Evolutionary conservation across 2,113 vertebrate genomes (phyloP).

Genomic region (Murina feae): DNA sequence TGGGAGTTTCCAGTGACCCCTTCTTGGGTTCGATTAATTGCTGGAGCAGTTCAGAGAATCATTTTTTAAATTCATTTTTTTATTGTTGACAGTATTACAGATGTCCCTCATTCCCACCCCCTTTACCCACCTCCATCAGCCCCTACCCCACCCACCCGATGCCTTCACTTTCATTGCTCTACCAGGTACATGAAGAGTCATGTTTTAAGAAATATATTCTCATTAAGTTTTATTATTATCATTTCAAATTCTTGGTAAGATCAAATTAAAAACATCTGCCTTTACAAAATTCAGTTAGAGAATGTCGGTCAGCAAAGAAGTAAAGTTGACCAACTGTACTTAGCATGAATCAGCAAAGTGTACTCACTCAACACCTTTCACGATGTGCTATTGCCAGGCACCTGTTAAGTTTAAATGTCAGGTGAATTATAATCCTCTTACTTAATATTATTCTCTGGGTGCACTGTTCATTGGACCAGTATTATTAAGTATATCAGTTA

Average conservation of each 20-base stretch:
- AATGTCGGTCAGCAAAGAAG: neutral
- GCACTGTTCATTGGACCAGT: neutral
- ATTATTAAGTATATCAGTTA: neutral
- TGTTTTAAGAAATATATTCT: neutral
- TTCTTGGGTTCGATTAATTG: neutral
- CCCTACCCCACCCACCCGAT: neutral
- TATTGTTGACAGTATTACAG: neutral
- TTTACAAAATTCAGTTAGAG: neutral
- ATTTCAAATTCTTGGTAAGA: neutral
- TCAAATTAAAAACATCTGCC: neutral
- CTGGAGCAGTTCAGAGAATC: neutral
- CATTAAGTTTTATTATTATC: neutral
- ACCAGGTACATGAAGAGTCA: neutral
- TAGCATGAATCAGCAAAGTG: neutral
- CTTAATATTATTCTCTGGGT: neutral
- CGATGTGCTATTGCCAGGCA: neutral
- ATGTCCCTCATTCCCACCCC: neutral
- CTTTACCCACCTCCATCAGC: neutral
- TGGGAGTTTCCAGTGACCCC: neutral
- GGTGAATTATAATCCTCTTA: neutral
- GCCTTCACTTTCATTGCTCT: neutral
- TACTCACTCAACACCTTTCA: neutral
- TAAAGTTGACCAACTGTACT: neutral
- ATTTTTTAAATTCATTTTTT: neutral
- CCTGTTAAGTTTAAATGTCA: neutral